These are phyloP conservation scores for Zeus faber DNA, from an alignment of 2,113 vertebrate species.

Conservation along the genomic window DNA sequence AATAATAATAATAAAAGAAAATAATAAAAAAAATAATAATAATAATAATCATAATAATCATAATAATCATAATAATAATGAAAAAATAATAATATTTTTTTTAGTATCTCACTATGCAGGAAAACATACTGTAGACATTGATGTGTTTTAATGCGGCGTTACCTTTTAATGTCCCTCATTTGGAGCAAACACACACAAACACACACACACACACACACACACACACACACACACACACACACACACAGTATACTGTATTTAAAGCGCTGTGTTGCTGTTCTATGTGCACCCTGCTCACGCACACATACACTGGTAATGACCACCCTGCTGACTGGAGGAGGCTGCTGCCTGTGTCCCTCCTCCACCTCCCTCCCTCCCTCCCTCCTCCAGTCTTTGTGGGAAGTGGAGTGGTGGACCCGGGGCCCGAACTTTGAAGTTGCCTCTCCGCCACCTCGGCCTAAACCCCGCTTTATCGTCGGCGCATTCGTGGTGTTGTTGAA, in stretches of 20 bases:
- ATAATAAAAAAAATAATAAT: too few relatives aligned
- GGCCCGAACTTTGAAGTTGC: conserved; percentile 65
- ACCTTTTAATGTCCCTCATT: conserved; percentile 19
- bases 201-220: conserved; percentile 13
- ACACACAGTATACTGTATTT: too few relatives aligned
- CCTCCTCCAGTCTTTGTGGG: conserved; percentile 35
- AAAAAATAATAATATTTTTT: too few relatives aligned
- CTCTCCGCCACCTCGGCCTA: conserved; percentile 60
- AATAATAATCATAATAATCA: too few relatives aligned
- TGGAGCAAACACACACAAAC: not conserved
- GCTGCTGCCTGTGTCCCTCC: conserved; percentile 13
- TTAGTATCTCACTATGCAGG: conserved; percentile 29
- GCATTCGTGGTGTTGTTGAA: not conserved
- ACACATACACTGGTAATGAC: conserved; percentile 70
- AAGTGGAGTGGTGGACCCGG: conserved; percentile 29
- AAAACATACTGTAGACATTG: conserved; percentile 52
- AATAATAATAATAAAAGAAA: too few relatives aligned
- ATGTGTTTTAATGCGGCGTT: conserved; percentile 44
- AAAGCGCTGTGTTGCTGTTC: conserved; percentile 16
- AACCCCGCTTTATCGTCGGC: conserved; percentile 45
- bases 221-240: conserved; percentile 8
- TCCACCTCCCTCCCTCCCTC: not conserved
- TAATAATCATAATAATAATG: too few relatives aligned
- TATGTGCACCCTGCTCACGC: conserved; percentile 28
- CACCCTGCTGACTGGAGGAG: conserved; percentile 71